Conservation (phyloP, 2,888 invertebrate species). For the Gymnocheta viridis region DNA sequence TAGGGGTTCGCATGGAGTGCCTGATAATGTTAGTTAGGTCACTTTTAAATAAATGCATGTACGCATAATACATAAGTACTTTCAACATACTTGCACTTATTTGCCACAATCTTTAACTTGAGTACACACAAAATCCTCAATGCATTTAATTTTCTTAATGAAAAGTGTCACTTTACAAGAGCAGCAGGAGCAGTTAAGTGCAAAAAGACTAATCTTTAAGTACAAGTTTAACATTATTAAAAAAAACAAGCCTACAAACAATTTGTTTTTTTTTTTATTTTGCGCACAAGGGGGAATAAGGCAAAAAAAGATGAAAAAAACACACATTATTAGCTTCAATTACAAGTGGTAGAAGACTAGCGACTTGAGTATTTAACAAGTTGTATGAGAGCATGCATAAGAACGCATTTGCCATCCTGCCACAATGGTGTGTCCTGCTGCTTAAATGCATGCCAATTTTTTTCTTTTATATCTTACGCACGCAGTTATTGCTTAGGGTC, state of each 20-base stretch:
- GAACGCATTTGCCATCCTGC: constrained; percentile 9
- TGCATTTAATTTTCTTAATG: constrained; percentile 65
- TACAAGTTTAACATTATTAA: constrained; percentile 54
- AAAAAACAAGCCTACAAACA: constrained; percentile 29
- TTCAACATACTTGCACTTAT: constrained; percentile 29
- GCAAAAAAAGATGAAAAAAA: background rate
- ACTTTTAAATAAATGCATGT: constrained; percentile 28
- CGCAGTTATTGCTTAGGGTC: background rate
- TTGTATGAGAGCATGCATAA: background rate
- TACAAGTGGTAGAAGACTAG: constrained; percentile 49
- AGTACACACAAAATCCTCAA: constrained; percentile 32
- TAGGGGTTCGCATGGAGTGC: constrained; percentile 26
- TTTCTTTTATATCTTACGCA: background rate
- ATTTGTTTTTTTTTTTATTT: background rate
- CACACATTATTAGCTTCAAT: constrained; percentile 53
- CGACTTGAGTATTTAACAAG: constrained; percentile 41
- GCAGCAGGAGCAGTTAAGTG: constrained; percentile 46
- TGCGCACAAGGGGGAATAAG: constrained; percentile 31
- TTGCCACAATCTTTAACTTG: constrained; percentile 46
- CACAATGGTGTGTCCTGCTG: constrained; percentile 35
- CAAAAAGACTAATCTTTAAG: constrained; percentile 66
- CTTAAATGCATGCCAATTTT: constrained; percentile 22
- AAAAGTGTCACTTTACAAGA: constrained; percentile 65
- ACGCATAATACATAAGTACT: constrained; percentile 43
- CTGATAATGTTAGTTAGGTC: constrained; percentile 28